Evolutionary conservation across 1,140 invertebrate species (phyloP), one percentile per base, ranked within the genome.

Genomic region (Drosophila santomea): DNA sequence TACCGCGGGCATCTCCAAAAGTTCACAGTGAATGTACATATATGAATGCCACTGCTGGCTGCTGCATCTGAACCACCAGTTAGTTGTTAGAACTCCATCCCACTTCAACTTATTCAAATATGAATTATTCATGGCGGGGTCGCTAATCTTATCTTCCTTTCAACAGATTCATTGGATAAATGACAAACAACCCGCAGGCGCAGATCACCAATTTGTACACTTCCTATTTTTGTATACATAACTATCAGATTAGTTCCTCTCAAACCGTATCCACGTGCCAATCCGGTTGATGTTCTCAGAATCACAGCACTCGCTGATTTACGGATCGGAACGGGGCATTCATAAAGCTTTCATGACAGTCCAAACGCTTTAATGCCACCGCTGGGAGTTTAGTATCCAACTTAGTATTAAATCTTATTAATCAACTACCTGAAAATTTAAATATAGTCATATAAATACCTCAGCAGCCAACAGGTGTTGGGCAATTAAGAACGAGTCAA

Each of bases 241-340:
- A 74, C 72, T 74, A 74, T 74, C 12, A 39, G 48, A 20, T 48
- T 63, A 62, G 71, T 50, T 55, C 35, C 23, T 50, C n/a, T 20
- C 4, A 17, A 69, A 36, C 23, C 28, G 20, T 38, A 39, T 39
- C 71, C 72, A 74, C 72, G 72, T 74, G 72, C 59, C 72, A 44
- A 56, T 50, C 72, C 51, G 71, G 72, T 64, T 74, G 59, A 32
- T 23, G 39, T n/a, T 32, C 15, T 48, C 12, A 28, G 25, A 73
- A 50, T 54, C 39, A 12, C 72, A 63, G 23, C 51, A 14, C n/a
- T 39, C 38, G 45, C 17, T 58, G 66, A 72, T 72, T 72, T 72
- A 72, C 71, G 68, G 20, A 28, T 71, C 66, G 68, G 68, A 72
- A 71, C 68, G 66, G 66, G 15, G 67, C 67, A 71, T 71, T 57